Evolutionary conservation across 2,113 vertebrate species (phyloP), one percentile per base, ranked within the genome.

Genomic region (Ageneiosus marmoratus): DNA sequence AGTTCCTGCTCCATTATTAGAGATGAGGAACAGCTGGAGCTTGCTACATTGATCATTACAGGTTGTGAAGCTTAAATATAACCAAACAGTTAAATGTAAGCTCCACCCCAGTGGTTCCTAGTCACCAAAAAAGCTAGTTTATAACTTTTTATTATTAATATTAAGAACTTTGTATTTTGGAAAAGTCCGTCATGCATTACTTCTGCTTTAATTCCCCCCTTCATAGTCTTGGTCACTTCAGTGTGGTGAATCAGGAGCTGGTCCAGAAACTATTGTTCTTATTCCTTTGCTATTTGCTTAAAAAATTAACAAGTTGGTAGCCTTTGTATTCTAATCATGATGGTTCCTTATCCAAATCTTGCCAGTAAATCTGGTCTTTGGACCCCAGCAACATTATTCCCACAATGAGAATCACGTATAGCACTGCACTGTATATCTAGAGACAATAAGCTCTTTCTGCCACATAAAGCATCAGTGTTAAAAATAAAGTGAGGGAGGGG

Each of bases 401-500:
- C 15, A 16, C 44, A 29, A 16, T 29, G 13, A 27, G 24, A 48
- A n/a, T 29, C 9, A 24, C 18, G 4, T 16, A 51, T 22, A 53
- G 62, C 32, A 41, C 37, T 41, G 48, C 10, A 81, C 72, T 53
- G 82, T 51, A 85, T 70, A 27, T 75, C 73, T 46, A 34, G 72
- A 86, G 82, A 94, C 88, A 92, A 91, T 90, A 87, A 85, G 83
- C 82, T 84, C 41, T 70, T 9, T 75, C 72, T 55, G 51, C 56
- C 87, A 91, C 72, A 90, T 90, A 89, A 88, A 92, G 88, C 86
- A 85, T 83, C 77, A 24, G 77, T 24, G 92, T 93, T 95, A 95
- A 95, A 96, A 95, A 95, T 93, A 95, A 91, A 89, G 87, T 78
- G 87, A 87, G 88, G 70, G 56, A 75, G 56, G 29, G 60, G 60